Evolutionary conservation across 2,113 vertebrate species (phyloP), one percentile per base, ranked within the genome.

Genomic region (Chloropsis hardwickii): DNA sequence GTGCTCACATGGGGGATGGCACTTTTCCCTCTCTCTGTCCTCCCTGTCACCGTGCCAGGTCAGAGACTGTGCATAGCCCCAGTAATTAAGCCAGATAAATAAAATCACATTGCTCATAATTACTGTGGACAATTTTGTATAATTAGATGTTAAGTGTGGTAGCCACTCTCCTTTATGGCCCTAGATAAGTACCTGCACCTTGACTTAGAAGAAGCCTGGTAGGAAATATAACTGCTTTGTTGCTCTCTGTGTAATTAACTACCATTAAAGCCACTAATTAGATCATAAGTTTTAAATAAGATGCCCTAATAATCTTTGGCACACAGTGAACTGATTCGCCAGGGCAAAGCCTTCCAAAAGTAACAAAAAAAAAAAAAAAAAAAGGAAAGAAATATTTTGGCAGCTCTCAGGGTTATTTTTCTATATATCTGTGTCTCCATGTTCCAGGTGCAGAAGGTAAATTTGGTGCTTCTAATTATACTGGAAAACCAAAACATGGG

Each of bases 81-180:
- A 81, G 80, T 97, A 98, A 98, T 98, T 98, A 97, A 96, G 95
- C 83, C 97, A 96, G 97, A 98, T 97, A 98, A 98, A 98, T 98
- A 98, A 98, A 98, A 98, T 95, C 97, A 94, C 97, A 98, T 97
- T 98, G 97, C 98, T 98, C 97, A 98, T 98, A 98, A 98, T 98
- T 98, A 97, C 95, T 89, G 94, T 93, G 96, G 88, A 97, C 97
- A 97, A 97, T 98, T 98, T 96, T 95, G 92, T 97, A 81, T 98
- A 98, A 98, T 98, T 98, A 98, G 96, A 97, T 98, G 96, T 98
- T 98, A 98, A 98, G 97, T 97, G 81, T 95, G 95, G 95, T 98
- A 95, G 96, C 98, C 96, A 96, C 74, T 98, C 72, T 98, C 95
- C 93, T 98, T 98, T 98, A 98, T 81, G 93, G 97, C 91, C 95